A percentile compares a stretch with the other conserved stretches of the same genome.
phyloP scores from a whole-genome alignment of 2,888 invertebrate genomes.

The Drosophila ustulata region DNA sequence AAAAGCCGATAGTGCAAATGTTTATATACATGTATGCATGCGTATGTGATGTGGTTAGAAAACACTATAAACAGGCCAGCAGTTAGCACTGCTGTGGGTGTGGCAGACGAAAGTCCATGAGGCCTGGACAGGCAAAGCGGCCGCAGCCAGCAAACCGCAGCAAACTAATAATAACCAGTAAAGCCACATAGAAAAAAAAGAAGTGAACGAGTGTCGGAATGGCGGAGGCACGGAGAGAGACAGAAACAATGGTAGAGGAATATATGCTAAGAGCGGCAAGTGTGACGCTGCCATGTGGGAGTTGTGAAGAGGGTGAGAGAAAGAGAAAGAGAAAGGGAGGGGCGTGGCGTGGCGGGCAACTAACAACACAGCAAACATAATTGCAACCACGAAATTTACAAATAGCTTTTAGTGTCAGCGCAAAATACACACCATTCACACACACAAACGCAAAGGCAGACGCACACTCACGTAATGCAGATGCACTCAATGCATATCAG shows the following conservation, averaged over 20 bases:
- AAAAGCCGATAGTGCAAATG: conserved; percentile 52
- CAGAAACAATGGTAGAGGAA: not conserved
- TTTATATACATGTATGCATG: conserved; percentile 46
- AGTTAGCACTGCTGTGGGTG: conserved; percentile 20
- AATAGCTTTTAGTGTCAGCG: conserved; percentile 81
- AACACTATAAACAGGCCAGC: conserved; percentile 50
- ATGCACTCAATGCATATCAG: conserved; percentile 75
- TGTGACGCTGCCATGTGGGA: conserved; percentile 29
- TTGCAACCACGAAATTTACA: conserved; percentile 81
- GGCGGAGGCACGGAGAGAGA: not conserved
- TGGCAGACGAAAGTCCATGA: conserved; percentile 30
- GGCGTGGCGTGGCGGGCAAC: conserved; percentile 37
- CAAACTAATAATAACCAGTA: conserved; percentile 78
- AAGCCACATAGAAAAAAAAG: conserved; percentile 60
- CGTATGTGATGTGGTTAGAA: conserved; percentile 60
- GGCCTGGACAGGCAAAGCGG: conserved; percentile 40
- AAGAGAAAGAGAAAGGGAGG: conserved; percentile 1
- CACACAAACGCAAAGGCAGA: conserved; percentile 17
- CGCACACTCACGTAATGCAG: conserved; percentile 52
- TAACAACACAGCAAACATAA: conserved; percentile 78
- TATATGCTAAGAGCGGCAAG: conserved; percentile 55
- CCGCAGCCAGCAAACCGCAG: conserved; percentile 66
- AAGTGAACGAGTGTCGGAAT: conserved; percentile 1
- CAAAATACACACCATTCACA: conserved; percentile 58
- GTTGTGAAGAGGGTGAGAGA: not conserved